phyloP scores from a whole-genome alignment of 2,888 invertebrate genomes.

The Blera fallax region DNA sequence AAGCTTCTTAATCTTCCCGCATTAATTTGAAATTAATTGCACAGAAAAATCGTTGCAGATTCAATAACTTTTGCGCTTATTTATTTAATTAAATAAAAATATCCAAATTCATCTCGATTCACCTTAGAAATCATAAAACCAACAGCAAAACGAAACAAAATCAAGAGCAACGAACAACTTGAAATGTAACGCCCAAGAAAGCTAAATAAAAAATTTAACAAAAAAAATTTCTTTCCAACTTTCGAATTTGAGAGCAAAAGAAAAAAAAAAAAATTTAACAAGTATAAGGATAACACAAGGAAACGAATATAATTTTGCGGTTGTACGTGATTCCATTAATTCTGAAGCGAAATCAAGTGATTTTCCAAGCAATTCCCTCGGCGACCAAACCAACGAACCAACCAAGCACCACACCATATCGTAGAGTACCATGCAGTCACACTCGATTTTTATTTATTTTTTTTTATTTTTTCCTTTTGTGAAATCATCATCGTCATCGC shows the following conservation, averaged over 20 bases:
- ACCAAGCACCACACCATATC: constrained; percentile 8
- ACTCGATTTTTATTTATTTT: constrained; percentile 22
- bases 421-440: constrained; percentile 10
- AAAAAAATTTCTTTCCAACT: constrained; percentile 41
- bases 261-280: constrained; percentile 51
- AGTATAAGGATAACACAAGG: constrained; percentile 69
- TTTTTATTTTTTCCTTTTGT: constrained; percentile 34
- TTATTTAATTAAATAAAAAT: constrained; percentile 5
- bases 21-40: too few species aligned
- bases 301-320: constrained; percentile 72
- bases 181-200: constrained; percentile 35
- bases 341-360: constrained; percentile 72
- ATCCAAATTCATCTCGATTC: constrained; percentile 7
- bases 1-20: too few species aligned
- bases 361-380: constrained; percentile 71
- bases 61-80: too few species aligned
- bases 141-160: background rate
- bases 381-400: constrained; percentile 51
- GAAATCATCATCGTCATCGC: constrained; percentile 58
- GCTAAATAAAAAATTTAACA: constrained; percentile 3
- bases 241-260: constrained; percentile 49
- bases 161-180: constrained; percentile 29
- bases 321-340: constrained; percentile 73
- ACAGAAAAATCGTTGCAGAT: too few species aligned
- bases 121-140: constrained; percentile 18